phyloP scores from a whole-genome alignment of 2,797 vertebrate genomes.

The Myioborus miniatus region DNA sequence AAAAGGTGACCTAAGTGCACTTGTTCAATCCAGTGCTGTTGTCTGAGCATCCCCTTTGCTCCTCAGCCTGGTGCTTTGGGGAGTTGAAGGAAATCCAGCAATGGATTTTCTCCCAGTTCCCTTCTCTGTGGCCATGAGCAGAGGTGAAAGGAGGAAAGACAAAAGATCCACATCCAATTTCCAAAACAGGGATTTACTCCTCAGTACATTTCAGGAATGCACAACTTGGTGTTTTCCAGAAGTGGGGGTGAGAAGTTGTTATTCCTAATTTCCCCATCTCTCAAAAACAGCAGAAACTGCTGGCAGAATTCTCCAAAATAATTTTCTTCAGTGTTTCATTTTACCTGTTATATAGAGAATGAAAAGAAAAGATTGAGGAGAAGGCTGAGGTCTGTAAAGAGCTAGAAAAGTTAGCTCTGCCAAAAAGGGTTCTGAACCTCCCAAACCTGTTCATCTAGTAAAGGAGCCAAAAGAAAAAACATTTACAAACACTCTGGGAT shows the following conservation, averaged over 20 bases:
- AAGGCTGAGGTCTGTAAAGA: not conserved
- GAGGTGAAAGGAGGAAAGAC: not conserved
- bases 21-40: not conserved
- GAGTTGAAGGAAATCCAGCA: not conserved
- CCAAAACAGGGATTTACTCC: not conserved
- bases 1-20: not conserved
- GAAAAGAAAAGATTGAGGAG: not conserved
- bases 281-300: not conserved
- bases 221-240: not conserved
- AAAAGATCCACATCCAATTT: not conserved
- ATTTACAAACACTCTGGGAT: not conserved
- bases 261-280: not conserved
- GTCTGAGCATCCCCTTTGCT: not conserved
- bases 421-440: not conserved
- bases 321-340: not conserved
- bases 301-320: not conserved
- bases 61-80: not conserved
- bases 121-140: accelerated
- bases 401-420: not conserved
- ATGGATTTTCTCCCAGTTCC: not conserved
- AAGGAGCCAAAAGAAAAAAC: not conserved
- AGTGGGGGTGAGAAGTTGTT: not conserved
- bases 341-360: not conserved
- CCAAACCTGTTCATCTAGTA: not conserved
- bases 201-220: accelerated